Conservation (phyloP, 2,113 vertebrate genomes). For the Orientallactaga bullata region DNA sequence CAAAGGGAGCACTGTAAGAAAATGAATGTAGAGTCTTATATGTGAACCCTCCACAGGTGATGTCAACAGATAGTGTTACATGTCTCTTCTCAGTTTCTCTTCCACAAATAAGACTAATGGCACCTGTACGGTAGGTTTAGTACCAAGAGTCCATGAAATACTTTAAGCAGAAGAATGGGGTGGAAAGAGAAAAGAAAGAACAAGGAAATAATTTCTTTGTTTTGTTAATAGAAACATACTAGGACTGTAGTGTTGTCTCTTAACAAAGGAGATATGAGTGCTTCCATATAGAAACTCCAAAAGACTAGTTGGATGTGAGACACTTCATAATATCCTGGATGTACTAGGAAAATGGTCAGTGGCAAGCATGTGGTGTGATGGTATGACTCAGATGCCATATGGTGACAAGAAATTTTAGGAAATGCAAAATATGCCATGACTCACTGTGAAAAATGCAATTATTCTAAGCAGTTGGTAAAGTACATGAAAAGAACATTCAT, state of each 20-base stretch:
- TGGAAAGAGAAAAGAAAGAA: too few relatives aligned
- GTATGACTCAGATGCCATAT: background rate
- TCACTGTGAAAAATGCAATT: background rate
- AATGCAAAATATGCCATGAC: background rate
- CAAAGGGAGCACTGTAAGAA: background rate
- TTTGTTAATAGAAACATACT: background rate
- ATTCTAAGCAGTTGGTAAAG: background rate
- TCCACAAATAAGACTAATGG: background rate
- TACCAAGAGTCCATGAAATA: background rate
- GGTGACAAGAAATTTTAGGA: background rate
- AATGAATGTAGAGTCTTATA: background rate
- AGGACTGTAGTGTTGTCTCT: background rate
- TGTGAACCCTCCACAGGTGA: background rate
- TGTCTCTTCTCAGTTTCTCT: background rate
- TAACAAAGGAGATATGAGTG: background rate
- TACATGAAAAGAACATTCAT: background rate
- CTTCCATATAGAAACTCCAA: background rate
- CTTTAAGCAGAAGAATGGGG: background rate
- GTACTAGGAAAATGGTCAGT: background rate
- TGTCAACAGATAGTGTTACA: background rate
- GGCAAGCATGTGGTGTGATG: background rate
- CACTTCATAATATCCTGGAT: background rate
- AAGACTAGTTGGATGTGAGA: background rate
- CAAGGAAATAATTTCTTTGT: too few relatives aligned
- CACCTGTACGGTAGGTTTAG: background rate